Percentiles rank a stretch among this genome's conserved stretches.
These are phyloP conservation scores for Hyles euphorbiae DNA, from an alignment of 1,140 invertebrate genomes.

Conservation along the genomic window DNA sequence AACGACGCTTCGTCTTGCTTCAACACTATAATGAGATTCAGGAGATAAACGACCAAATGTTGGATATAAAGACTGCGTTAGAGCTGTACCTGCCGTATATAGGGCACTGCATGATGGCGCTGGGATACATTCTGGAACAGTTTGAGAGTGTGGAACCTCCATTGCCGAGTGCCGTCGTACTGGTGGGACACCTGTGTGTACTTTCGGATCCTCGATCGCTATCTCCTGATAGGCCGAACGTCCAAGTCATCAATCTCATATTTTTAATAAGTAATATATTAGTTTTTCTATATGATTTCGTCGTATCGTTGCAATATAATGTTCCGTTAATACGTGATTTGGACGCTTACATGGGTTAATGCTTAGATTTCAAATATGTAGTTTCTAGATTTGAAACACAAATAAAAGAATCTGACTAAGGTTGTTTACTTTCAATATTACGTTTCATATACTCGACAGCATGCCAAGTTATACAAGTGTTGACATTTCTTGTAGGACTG, in stretches of 20 bases:
- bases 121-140: constrained; percentile 55
- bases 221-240: constrained; percentile 31
- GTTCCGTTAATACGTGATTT: constrained; percentile 24
- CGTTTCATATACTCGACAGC: too few relatives aligned
- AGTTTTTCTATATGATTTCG: constrained; percentile 45
- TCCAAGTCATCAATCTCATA: constrained; percentile 43
- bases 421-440: too few relatives aligned
- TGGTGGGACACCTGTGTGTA: constrained; percentile 51
- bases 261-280: constrained; percentile 45
- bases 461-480: too few relatives aligned
- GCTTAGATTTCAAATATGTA: too few relatives aligned
- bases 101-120: constrained; percentile 52
- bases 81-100: constrained; percentile 45
- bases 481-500: background rate
- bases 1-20: constrained; percentile 11
- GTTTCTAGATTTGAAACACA: too few relatives aligned
- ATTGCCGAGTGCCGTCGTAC: constrained; percentile 45
- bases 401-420: too few relatives aligned
- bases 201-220: constrained; percentile 43
- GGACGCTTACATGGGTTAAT: constrained; percentile 22
- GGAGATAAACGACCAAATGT: constrained; percentile 27
- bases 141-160: constrained; percentile 37
- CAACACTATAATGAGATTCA: constrained; percentile 13
- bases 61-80: constrained; percentile 26
- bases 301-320: constrained; percentile 24